phyloP scores from a whole-genome alignment of 2,888 invertebrate genomes.

The Epinotia demarniana region DNA sequence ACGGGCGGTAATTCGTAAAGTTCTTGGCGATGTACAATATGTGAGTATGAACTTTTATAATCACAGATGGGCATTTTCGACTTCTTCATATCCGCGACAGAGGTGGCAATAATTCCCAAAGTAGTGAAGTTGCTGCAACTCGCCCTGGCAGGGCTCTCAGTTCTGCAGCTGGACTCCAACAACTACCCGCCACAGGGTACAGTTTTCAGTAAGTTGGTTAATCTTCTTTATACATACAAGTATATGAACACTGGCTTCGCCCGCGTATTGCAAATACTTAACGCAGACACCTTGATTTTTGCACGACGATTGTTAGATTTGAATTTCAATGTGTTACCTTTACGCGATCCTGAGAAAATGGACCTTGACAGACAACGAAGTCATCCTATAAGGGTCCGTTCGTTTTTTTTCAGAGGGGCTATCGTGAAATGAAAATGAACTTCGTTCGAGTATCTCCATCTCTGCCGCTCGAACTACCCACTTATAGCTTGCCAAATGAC shows the following conservation, averaged over 20 bases:
- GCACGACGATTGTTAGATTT: neutral
- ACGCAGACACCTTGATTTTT: neutral
- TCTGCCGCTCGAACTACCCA: too few species aligned
- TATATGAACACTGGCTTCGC: neutral
- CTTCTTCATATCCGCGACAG: neutral
- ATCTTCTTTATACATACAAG: neutral
- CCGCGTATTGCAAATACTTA: neutral
- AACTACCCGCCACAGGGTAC: slow-evolving; percentile 6
- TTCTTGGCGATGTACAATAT: too few species aligned
- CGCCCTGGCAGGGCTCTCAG: neutral
- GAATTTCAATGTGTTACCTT: too few species aligned
- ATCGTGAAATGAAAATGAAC: too few species aligned
- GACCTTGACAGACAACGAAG: too few species aligned
- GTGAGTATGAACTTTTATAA: too few species aligned
- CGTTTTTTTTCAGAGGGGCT: too few species aligned
- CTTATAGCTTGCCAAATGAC: too few species aligned
- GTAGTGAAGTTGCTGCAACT: neutral
- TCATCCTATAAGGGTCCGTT: neutral
- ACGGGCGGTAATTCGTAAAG: too few species aligned
- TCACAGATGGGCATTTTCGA: neutral
- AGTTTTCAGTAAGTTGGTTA: neutral
- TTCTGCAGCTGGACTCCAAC: neutral
- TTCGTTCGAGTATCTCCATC: too few species aligned
- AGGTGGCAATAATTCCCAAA: neutral
- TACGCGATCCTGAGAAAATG: too few species aligned